Conservation (phyloP, 2,888 invertebrate genomes). For the Agrypnus murinus region DNA sequence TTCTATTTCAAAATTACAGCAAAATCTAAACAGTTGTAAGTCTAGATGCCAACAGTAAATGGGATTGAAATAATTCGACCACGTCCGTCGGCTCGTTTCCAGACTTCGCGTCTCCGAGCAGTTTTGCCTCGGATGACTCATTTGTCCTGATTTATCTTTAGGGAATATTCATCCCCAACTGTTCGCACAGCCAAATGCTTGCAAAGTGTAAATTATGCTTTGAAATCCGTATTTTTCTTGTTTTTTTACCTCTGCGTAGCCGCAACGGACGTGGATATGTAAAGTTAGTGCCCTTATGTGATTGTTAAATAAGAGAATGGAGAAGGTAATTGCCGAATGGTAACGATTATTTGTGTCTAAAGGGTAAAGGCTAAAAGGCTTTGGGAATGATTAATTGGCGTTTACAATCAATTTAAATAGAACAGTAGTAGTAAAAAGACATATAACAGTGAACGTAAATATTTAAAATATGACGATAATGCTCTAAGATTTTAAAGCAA, state of each 20-base stretch:
- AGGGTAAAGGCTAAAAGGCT: no score
- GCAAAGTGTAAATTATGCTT: neutral
- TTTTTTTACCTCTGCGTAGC: neutral
- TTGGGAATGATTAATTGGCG: no score
- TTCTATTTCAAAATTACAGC: conserved; percentile 18
- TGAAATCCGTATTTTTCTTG: neutral
- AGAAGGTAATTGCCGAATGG: no score
- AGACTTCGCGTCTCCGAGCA: conserved; percentile 23
- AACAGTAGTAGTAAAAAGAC: neutral
- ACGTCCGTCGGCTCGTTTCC: conserved; percentile 16
- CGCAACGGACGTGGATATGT: neutral
- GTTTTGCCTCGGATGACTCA: conserved; percentile 20
- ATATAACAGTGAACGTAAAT: conserved; percentile 9
- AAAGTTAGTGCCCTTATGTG: no score
- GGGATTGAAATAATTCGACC: conserved; percentile 26
- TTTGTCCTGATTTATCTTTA: conserved; percentile 22
- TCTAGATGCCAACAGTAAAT: conserved; percentile 25
- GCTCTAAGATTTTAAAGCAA: conserved; percentile 8
- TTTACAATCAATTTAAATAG: conserved; percentile 10
- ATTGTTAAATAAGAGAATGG: no score
- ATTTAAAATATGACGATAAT: conserved; percentile 22
- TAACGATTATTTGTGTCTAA: no score
- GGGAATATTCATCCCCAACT: conserved; percentile 27
- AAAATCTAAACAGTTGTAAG: neutral
- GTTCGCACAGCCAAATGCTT: conserved; percentile 9